Evolutionary conservation across 2,797 vertebrate genomes (phyloP), one percentile per base, ranked within the genome.

Genomic region (Trematomus bernacchii): DNA sequence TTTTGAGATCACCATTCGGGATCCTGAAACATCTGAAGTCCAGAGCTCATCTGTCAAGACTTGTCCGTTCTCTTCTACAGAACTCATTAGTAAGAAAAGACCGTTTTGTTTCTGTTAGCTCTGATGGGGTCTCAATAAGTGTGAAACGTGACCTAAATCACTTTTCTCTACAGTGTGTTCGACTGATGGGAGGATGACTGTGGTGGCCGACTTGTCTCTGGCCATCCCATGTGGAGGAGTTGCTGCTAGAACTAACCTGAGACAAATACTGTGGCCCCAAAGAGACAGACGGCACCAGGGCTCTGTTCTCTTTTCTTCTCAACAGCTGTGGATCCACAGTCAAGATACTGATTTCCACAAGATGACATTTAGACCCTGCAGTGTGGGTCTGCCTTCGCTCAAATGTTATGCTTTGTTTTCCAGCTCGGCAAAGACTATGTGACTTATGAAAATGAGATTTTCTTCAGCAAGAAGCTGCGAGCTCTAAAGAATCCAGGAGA

Each of bases 391-490:
- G 30, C 30, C 30, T 33, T 4, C 30, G 2, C 30, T 33, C 30
- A 33, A 33, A 5, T 33, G 3, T 33, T 33, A 33, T 33, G 30
- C 30, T 33, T 47, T 46, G 15, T 33, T 33, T 9, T 69, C 6
- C 63, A 94, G 95, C 80, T 96, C 84, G 63, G 80, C 73, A 89
- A 70, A 4, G 87, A 90, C n/a, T 75, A 83, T 18, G 87, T 96
- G 60, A 87, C 85, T 0, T 96, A 96, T 66, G 83, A 95, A 88
- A 97, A 96, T 55, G 92, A 95, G 87, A 92, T 96, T 11, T 67
- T 89, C 52, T 89, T 88, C 68, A 90, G 78, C 44, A 85, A 82
- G 62, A 80, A 84, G 15, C 23, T 23, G 21, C 19, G 1, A 0
- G 11, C 21, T 52, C 51, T 52, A 10, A 52, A 52, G 21, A 52